Base-by-base conservation (phyloP, 1,140 invertebrate genomes). In the Nilaparvata lugens region DNA sequence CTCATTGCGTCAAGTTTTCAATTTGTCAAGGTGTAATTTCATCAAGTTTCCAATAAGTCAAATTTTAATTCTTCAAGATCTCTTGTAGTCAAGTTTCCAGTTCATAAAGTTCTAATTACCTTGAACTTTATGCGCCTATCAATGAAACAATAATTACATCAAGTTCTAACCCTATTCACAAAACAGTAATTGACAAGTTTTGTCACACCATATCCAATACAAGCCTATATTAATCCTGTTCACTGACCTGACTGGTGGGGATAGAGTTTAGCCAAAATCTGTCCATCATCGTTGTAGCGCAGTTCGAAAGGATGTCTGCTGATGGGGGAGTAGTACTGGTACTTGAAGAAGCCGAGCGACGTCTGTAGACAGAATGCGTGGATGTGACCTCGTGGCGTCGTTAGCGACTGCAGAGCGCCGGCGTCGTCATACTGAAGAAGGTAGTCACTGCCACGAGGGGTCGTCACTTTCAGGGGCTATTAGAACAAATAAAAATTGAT, bases 281-380 rank as follows among this genome's bases (percentile, higher is more conserved):
- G 88, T 0, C 91, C 90, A 60, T 92, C 84, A 63, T 95, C 92
- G 66, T 94, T 93, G 74, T 93, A 95, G 1, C 93, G 77, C 45
- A 95, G 87, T 71, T 93, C 89, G 69, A 92, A 95, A 0, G 90
- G 89, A 78, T 93, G 88, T 51, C 89, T 79, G 66, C 89, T 91
- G 79, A 93, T 89, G 2, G 92, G 91, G 2, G 91, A 90, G 68
- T 87, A 91, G 73, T 95, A 93, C 68, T 91, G 87, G 68, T 95
- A 91, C 69, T 93, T 93, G 72, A 93, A 94, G 72, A 91, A 93
- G 18, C 94, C 93, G 2, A 97, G 76, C 0, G 92, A 93, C 0
- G 92, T 93, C 73, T 96, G 91, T 5, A 94, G 78, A 0, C 88
- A 88, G 72, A 97, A 97, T 0, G 89, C 85, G 68, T 97, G 94